Evolutionary conservation across 2,113 vertebrate species (phyloP).

Genomic region (Muntiacus muntjak): DNA sequence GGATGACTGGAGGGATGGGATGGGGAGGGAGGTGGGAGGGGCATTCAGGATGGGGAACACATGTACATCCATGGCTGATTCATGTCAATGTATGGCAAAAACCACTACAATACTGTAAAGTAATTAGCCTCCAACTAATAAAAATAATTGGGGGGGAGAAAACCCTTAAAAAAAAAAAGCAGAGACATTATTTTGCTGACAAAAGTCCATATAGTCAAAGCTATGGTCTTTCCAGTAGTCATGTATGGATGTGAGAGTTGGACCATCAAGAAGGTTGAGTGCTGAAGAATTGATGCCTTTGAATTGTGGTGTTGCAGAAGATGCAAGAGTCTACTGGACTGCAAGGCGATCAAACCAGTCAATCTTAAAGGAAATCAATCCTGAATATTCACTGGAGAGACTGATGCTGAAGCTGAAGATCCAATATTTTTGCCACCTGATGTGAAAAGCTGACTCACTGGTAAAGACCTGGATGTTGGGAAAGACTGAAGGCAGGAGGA

Average conservation of each 20-base stretch:
- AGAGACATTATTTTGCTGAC: not conserved
- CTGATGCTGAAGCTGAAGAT: not conserved
- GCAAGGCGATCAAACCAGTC: not conserved
- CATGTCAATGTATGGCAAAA: too few species aligned
- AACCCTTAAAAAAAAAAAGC: too few species aligned
- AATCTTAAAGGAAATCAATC: not conserved
- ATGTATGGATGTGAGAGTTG: not conserved
- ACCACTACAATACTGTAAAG: too few species aligned
- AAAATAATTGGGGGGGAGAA: too few species aligned
- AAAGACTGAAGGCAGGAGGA: not conserved
- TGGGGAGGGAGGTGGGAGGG: too few species aligned
- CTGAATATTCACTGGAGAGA: not conserved
- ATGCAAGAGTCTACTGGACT: not conserved
- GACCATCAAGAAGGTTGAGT: not conserved
- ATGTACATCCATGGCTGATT: too few species aligned
- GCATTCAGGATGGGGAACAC: too few species aligned
- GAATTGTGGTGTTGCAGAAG: not conserved
- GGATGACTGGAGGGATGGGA: too few species aligned
- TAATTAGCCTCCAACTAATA: too few species aligned
- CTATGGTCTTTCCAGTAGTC: not conserved
- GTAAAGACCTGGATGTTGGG: not conserved
- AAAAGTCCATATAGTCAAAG: not conserved
- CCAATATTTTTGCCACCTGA: not conserved
- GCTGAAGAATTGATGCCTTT: not conserved
- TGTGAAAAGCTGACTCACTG: not conserved